Conservation (phyloP, 2,888 invertebrate species). For the Euplagia quadripunctaria region DNA sequence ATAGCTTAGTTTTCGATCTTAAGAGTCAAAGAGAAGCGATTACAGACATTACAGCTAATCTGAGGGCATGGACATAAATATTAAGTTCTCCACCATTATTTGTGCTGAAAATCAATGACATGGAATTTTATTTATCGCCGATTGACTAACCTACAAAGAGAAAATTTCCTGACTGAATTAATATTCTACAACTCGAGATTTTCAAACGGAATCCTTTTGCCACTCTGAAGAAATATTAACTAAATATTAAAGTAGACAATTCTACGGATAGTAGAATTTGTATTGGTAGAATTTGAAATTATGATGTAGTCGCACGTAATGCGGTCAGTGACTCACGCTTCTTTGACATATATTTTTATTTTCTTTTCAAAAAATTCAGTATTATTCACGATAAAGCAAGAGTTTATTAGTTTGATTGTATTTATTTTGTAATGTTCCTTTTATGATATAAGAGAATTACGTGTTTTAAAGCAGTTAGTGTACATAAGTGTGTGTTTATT, state of each 20-base stretch:
- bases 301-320: slow-evolving; percentile 37
- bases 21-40: too few relatives aligned
- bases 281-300: slow-evolving; percentile 38
- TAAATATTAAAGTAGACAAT: background rate
- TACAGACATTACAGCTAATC: too few relatives aligned
- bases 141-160: too few relatives aligned
- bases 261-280: background rate
- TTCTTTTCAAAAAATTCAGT: slow-evolving; percentile 53
- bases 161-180: too few relatives aligned
- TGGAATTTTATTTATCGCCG: too few relatives aligned
- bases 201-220: too few relatives aligned
- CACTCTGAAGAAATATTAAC: background rate
- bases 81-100: too few relatives aligned
- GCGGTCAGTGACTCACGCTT: slow-evolving; percentile 59
- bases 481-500: slow-evolving; percentile 37
- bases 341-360: slow-evolving; percentile 51
- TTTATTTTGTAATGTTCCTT: slow-evolving; percentile 34
- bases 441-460: slow-evolving; percentile 34
- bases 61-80: too few relatives aligned
- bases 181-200: too few relatives aligned
- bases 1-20: too few relatives aligned
- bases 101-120: too few relatives aligned
- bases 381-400: slow-evolving; percentile 43
- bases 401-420: slow-evolving; percentile 37
- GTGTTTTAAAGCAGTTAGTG: slow-evolving; percentile 25